A percentile compares a stretch with the other conserved stretches of the same genome.
Conservation (phyloP, 2,113 vertebrate genomes). For the Monopterus albus region DNA sequence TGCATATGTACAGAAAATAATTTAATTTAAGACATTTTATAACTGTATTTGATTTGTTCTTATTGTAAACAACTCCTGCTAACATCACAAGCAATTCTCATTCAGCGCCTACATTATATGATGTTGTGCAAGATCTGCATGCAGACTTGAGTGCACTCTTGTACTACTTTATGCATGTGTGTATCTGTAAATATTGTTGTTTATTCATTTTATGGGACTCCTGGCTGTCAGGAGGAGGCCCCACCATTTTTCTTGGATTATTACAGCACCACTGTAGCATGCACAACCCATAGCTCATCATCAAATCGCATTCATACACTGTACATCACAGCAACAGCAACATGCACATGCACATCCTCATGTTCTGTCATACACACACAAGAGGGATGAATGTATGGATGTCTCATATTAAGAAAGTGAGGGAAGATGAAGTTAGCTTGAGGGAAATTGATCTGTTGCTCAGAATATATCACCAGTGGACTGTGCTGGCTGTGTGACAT, state of each 20-base stretch:
- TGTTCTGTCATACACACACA: background rate
- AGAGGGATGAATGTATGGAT: constrained; percentile 19
- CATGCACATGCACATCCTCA: constrained; percentile 21
- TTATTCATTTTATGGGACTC: constrained; percentile 65
- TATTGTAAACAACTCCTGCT: background rate
- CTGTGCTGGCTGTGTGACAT: constrained; percentile 52
- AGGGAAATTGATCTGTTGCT: no score
- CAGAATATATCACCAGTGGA: constrained; percentile 61
- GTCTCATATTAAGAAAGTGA: constrained; percentile 26
- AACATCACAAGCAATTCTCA: background rate
- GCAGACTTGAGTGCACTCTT: background rate
- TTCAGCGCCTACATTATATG: background rate
- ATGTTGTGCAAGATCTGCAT: background rate
- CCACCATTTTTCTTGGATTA: constrained; percentile 75
- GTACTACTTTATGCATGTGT: constrained; percentile 38
- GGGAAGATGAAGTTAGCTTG: no score
- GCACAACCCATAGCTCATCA: constrained; percentile 73
- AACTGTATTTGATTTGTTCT: background rate
- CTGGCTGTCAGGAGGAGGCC: constrained; percentile 59
- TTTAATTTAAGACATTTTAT: no score
- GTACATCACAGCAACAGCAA: constrained; percentile 66
- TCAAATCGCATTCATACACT: constrained; percentile 74
- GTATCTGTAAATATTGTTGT: constrained; percentile 46
- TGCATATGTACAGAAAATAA: no score
- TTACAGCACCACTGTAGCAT: constrained; percentile 71